Base-by-base conservation (phyloP, 2,113 vertebrate species). In the Rhinopomastus cyanomelas region DNA sequence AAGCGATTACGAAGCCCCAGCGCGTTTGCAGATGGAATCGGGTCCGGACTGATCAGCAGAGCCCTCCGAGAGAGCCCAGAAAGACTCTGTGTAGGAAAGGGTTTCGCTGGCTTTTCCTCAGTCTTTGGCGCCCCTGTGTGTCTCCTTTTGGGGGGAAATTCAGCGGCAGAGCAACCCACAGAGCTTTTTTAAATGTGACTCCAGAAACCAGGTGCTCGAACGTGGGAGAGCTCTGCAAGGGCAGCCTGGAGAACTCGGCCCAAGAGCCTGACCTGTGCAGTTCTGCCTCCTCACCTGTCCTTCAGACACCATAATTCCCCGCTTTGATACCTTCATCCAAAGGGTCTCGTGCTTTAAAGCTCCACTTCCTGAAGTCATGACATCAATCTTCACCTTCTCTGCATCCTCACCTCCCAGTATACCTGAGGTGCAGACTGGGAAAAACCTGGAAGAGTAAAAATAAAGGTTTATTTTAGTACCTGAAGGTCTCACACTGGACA, bases 91-190 rank as follows among this genome's bases (percentile, higher is more conserved):
- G 21, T 23, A 39, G 15, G 3, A 46, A 25, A 9, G 5, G 64
- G 21, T 9, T 61, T 44, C 4, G 29, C 3, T 44, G 79, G 82
- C 61, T 77, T 96, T 91, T 90, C 32, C 76, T 93, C 84, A 96
- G 93, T 34, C 79, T 97, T 90, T 98, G 96, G 97, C 96, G 97
- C 97, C 97, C 96, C 95, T 96, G 21, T 83, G 97, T 88, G 97
- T 96, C 78, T 73, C 36, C 25, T 85, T 59, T 81, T 37, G 1
- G 19, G 78, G 27, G 39, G 74, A 87, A 90, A 88, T 42, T 62
- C 75, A 9, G 42, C 3, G 32, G 39, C 61, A 87, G 48, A 79
- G 14, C 13, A 66, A 32, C 7, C 6, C 6, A 21, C 27, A 34
- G 57, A 25, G 3, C 55, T 56, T 46, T 34, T 21, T 62, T 30